Evolutionary conservation across 2,797 vertebrate genomes (phyloP).

Genomic region (Danio albolineatus): DNA sequence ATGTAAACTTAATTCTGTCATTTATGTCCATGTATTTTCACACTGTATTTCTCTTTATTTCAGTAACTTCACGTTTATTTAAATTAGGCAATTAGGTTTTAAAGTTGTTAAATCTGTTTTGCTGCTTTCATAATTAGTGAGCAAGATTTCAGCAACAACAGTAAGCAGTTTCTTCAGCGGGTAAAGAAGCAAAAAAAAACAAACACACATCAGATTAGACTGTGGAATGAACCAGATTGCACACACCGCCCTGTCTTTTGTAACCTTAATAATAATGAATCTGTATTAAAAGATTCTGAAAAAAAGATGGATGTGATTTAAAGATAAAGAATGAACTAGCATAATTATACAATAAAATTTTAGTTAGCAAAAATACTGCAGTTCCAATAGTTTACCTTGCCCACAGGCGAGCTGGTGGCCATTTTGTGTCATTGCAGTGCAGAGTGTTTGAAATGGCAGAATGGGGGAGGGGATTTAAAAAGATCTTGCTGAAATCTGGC

Average conservation of each 20-base stretch:
- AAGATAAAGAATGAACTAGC: background rate
- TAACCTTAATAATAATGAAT: background rate
- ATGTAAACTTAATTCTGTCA: background rate
- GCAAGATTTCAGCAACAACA: background rate
- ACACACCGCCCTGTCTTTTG: background rate
- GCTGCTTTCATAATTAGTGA: background rate
- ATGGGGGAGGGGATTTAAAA: constrained; percentile 22
- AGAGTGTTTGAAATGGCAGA: constrained; percentile 46
- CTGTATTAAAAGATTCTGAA: background rate
- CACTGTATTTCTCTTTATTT: background rate
- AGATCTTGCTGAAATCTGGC: constrained; percentile 10
- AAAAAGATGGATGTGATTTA: background rate
- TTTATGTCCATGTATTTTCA: background rate
- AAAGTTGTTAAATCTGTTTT: background rate
- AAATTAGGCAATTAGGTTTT: background rate
- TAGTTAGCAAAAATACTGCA: constrained; percentile 24
- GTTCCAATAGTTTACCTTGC: background rate
- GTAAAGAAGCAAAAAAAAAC: background rate
- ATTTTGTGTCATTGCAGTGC: constrained; percentile 77
- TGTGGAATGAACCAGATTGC: background rate
- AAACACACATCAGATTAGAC: background rate
- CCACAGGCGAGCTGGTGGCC: constrained; percentile 69
- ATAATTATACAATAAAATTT: background rate
- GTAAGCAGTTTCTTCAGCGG: background rate
- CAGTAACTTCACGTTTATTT: background rate